These are phyloP conservation scores for Willowsia nigromaculata DNA, from an alignment of 2,888 invertebrate genomes.

Conservation along the genomic window DNA sequence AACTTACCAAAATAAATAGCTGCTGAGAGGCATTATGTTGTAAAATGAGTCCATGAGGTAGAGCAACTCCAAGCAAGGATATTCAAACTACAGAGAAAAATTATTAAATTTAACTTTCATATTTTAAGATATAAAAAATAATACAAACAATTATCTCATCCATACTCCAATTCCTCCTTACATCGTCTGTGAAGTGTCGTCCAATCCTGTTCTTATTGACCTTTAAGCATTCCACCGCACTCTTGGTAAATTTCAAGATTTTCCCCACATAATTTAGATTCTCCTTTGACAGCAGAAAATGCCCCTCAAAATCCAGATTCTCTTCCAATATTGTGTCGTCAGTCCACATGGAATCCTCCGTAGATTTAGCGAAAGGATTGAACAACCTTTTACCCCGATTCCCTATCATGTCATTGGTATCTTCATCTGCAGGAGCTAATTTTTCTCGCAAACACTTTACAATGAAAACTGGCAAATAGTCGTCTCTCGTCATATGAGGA, in stretches of 20 bases:
- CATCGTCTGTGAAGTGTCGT: constrained; percentile 54
- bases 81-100: constrained; percentile 68
- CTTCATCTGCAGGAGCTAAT: not conserved
- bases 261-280: constrained; percentile 33
- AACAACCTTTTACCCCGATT: not conserved
- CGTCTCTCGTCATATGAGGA: constrained; percentile 49
- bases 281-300: constrained; percentile 48
- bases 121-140: not conserved
- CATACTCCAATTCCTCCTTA: not conserved
- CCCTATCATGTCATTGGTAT: not conserved
- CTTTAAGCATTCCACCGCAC: constrained; percentile 27
- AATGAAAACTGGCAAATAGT: constrained; percentile 65
- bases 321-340: constrained; percentile 63
- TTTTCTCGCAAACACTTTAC: constrained; percentile 55
- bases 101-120: too few species aligned
- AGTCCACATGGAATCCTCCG: constrained; percentile 24
- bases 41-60: constrained; percentile 73
- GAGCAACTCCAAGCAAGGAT: constrained; percentile 74
- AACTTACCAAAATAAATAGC: constrained; percentile 74
- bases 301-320: constrained; percentile 42
- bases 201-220: constrained; percentile 53
- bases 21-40: constrained; percentile 59
- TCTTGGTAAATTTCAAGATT: constrained; percentile 59
- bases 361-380: not conserved
- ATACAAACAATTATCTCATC: not conserved